A percentile compares a stretch with the other conserved stretches of the same genome.
Conservation (phyloP, 2,113 vertebrate species). For the Myotis yumanensis region DNA sequence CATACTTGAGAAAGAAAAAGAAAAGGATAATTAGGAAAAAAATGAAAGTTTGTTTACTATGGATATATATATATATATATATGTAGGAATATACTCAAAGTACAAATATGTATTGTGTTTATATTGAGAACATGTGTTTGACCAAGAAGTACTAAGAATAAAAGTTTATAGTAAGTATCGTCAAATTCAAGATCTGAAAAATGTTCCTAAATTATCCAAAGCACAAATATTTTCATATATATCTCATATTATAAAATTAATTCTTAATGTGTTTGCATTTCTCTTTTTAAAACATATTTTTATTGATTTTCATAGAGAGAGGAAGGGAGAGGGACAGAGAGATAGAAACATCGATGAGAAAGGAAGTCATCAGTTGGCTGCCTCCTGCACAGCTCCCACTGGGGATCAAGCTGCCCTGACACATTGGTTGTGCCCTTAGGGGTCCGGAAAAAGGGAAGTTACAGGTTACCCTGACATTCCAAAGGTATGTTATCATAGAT, state of each 20-base stretch:
- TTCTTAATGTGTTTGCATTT: slow-evolving; percentile 22
- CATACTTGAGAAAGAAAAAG: background rate
- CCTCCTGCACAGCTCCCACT: background rate
- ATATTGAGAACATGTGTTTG: background rate
- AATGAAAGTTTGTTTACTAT: background rate
- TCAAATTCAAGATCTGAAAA: slow-evolving; percentile 44
- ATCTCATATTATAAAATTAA: background rate
- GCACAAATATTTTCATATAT: background rate
- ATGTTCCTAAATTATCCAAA: slow-evolving; percentile 32
- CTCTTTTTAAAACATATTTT: background rate
- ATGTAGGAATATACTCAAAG: background rate
- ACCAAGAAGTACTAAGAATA: slow-evolving; percentile 42
- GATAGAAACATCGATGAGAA: background rate
- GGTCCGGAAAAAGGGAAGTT: too few species aligned
- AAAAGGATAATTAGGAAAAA: background rate
- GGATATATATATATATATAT: background rate
- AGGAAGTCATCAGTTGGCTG: background rate
- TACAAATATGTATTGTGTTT: background rate
- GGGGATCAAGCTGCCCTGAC: too few species aligned
- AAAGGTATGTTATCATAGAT: too few species aligned
- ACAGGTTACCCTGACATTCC: too few species aligned
- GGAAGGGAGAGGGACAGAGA: background rate
- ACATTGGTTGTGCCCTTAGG: too few species aligned
- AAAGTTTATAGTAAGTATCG: slow-evolving; percentile 4
- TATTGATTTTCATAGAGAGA: background rate